Evolutionary conservation across 2,888 invertebrate genomes (phyloP).

Genomic region (Cephus nigrinus): DNA sequence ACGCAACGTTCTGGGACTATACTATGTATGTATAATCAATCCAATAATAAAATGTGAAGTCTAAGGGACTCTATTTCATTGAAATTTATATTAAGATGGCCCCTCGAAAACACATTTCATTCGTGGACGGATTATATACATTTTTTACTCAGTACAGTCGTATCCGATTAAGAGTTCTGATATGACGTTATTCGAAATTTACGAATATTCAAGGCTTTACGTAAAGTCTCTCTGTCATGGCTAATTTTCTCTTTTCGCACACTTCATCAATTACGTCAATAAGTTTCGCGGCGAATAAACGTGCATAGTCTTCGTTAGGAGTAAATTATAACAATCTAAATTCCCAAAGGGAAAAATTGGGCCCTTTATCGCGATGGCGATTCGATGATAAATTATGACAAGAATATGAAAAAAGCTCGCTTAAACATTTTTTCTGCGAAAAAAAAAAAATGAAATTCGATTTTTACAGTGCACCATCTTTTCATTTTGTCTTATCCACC

Average conservation of each 20-base stretch:
- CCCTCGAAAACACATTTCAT: background rate
- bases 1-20: background rate
- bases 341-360: background rate
- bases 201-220: background rate
- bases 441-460: too few species aligned
- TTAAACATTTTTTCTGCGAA: background rate
- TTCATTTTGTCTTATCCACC: background rate
- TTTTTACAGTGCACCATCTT: background rate
- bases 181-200: conserved; percentile 1
- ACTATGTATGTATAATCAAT: background rate
- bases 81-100: background rate
- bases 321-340: background rate
- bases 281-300: background rate
- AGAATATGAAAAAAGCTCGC: background rate
- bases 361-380: background rate
- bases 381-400: background rate
- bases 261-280: background rate
- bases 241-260: background rate
- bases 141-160: background rate
- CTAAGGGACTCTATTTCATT: background rate
- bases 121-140: background rate
- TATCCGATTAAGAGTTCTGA: background rate
- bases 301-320: background rate
- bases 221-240: background rate
- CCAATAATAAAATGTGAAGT: background rate